Base-by-base conservation (phyloP, 2,888 invertebrate species). In the Ecliptopera silaceata region DNA sequence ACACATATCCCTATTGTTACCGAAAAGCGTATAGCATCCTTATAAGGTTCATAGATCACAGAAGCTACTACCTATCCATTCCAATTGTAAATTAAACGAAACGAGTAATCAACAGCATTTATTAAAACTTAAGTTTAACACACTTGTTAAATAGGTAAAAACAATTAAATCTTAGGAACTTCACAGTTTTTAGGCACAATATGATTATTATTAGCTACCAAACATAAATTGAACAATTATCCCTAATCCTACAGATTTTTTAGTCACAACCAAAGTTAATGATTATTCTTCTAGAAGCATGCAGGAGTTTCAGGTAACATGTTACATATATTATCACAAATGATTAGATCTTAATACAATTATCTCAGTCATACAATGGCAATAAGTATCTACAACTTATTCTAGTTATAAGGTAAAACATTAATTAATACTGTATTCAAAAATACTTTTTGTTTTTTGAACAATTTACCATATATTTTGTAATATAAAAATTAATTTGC, bases 311-410 rank as follows among this genome's bases (percentile, higher is more conserved):
- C 56, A 56, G 59, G 62, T 59, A 61, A 59, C 63, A 50, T 46
- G 47, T 60, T 63, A 49, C 45, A 52, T 34, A 52, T 29, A 52
- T 53, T 56, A 59, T 64, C 61, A 59, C 61, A 59, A 39, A 36
- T 36, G 8, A 15, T 36, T 36, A 36, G 34, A 34, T 34, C 13
- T 34, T 34, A 34, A 34, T 34, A n/a, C n/a, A n/a, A n/a, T n/a
- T n/a, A 36, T 36, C 15, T 36, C 2, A 15, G 36, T 36, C 36
- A 36, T 13, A 51, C 13, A 41, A 39, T 44, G 44, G 44, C 56
- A 45, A 43, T 34, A 34, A 34, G 31, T 45, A 13, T 11, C 10
- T 31, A 32, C 41, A 20, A 50, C 56, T 34, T 50, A 49, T 15
- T 22, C 43, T 32, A 49, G 43, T n/a, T n/a, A n/a, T n/a, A n/a